Percentiles rank a stretch among this genome's conserved stretches.
phyloP scores from a whole-genome alignment of 2,888 invertebrate genomes.

The Frankliniella intonsa region DNA sequence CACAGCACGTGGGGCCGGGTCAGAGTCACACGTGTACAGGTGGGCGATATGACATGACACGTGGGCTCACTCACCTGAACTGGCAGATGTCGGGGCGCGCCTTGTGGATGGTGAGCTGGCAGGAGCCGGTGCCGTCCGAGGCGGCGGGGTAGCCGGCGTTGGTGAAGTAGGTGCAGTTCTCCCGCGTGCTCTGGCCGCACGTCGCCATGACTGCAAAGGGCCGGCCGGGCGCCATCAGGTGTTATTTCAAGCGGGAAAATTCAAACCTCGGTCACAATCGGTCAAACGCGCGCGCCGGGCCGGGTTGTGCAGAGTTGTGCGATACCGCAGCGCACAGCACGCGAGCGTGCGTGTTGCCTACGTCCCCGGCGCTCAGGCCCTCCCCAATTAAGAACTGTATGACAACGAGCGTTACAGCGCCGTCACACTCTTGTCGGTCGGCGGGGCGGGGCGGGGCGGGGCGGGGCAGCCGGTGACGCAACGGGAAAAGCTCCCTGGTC shows the following conservation, averaged over 20 bases:
- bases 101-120: slow-evolving; percentile 77
- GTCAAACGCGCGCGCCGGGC: no score
- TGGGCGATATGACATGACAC: no score
- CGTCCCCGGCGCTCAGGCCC: no score
- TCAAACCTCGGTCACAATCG: not conserved
- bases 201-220: slow-evolving; percentile 68
- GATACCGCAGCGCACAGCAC: no score
- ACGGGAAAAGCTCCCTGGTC: no score
- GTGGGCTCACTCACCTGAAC: slow-evolving; percentile 69
- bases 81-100: slow-evolving; percentile 76
- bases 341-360: no score
- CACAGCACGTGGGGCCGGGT: not conserved
- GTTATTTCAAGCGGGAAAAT: not conserved
- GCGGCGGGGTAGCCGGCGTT: slow-evolving; percentile 73
- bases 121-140: slow-evolving; percentile 75
- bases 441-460: not conserved
- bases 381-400: no score
- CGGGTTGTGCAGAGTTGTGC: no score
- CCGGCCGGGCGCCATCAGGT: no score
- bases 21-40: not conserved
- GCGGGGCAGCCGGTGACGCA: not conserved
- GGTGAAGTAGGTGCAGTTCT: slow-evolving; percentile 83
- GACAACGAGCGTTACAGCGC: no score
- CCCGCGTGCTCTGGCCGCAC: slow-evolving; percentile 70
- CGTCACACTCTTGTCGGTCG: not conserved